phyloP scores from a whole-genome alignment of 2,113 vertebrate genomes.

The Xenopus laevis region DNA sequence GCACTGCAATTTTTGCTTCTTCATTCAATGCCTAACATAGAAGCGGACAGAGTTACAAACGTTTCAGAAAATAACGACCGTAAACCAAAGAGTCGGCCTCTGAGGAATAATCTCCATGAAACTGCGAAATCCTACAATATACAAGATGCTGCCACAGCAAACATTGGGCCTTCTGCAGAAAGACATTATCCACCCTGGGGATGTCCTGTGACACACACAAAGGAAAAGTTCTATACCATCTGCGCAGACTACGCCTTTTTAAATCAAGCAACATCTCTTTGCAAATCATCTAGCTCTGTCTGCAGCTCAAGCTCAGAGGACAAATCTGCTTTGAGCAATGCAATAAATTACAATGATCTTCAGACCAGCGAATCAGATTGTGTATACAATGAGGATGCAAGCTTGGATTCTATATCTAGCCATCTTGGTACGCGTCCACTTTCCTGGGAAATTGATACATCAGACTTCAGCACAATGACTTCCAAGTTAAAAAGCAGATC shows the following conservation, averaged over 20 bases:
- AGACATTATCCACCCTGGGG: slow-evolving; percentile 85
- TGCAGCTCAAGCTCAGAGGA: slow-evolving; percentile 63
- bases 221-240: slow-evolving; percentile 95
- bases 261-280: slow-evolving; percentile 84
- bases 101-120: slow-evolving; percentile 56
- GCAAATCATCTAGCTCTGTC: slow-evolving; percentile 68
- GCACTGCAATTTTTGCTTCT: slow-evolving; percentile 29
- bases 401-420: slow-evolving; percentile 72
- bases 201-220: slow-evolving; percentile 91
- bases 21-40: slow-evolving; percentile 88
- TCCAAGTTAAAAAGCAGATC: slow-evolving; percentile 75
- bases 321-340: slow-evolving; percentile 60
- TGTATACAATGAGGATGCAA: slow-evolving; percentile 70
- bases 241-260: slow-evolving; percentile 95
- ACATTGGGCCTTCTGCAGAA: slow-evolving; percentile 75
- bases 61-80: slow-evolving; percentile 65
- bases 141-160: slow-evolving; percentile 57
- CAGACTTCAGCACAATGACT: slow-evolving; percentile 80
- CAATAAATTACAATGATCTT: slow-evolving; percentile 59
- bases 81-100: slow-evolving; percentile 59
- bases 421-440: slow-evolving; percentile 75
- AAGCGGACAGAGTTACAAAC: slow-evolving; percentile 71
- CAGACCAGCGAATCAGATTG: slow-evolving; percentile 60
- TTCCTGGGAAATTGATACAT: slow-evolving; percentile 96
- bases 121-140: slow-evolving; percentile 62